Conservation (phyloP, 2,888 invertebrate species). For the Eurois occulta region DNA sequence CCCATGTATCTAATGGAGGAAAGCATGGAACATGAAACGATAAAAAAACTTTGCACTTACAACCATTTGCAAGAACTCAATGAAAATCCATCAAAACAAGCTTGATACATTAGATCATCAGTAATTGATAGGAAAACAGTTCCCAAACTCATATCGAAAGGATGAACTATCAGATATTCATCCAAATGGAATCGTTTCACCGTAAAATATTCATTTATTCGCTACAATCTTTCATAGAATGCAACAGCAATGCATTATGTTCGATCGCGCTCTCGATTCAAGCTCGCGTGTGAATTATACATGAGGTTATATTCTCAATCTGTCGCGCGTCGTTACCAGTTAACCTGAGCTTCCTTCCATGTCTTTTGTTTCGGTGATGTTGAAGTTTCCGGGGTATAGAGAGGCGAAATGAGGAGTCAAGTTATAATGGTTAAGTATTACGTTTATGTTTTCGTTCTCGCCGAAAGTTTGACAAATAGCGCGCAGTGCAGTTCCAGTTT, state of each 20-base stretch:
- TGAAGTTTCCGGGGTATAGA: background rate
- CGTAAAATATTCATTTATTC: constrained; percentile 83
- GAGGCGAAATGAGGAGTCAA: constrained; percentile 57
- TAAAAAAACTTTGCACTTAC: constrained; percentile 43
- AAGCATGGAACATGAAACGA: constrained; percentile 11
- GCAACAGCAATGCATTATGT: constrained; percentile 81
- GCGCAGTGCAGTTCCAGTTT: constrained; percentile 80
- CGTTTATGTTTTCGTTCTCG: constrained; percentile 80
- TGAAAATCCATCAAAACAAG: constrained; percentile 37
- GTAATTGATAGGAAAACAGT: constrained; percentile 51
- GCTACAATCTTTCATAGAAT: constrained; percentile 75
- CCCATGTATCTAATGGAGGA: background rate
- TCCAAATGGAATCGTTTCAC: constrained; percentile 53
- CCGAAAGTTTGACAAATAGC: constrained; percentile 86
- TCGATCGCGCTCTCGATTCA: constrained; percentile 77
- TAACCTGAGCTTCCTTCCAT: constrained; percentile 67
- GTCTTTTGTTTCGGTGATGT: constrained; percentile 8
- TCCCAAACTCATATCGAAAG: background rate
- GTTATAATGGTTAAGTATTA: constrained; percentile 66
- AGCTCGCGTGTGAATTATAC: constrained; percentile 85
- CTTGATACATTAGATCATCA: constrained; percentile 36
- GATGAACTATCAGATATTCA: constrained; percentile 42
- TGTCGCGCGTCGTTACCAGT: constrained; percentile 78
- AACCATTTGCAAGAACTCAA: constrained; percentile 13
- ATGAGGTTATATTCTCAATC: constrained; percentile 87